Percentiles rank a stretch among this genome's conserved stretches.
Evolutionary conservation across 1,140 invertebrate genomes (phyloP).

Genomic region (Saxidomus purpurata): DNA sequence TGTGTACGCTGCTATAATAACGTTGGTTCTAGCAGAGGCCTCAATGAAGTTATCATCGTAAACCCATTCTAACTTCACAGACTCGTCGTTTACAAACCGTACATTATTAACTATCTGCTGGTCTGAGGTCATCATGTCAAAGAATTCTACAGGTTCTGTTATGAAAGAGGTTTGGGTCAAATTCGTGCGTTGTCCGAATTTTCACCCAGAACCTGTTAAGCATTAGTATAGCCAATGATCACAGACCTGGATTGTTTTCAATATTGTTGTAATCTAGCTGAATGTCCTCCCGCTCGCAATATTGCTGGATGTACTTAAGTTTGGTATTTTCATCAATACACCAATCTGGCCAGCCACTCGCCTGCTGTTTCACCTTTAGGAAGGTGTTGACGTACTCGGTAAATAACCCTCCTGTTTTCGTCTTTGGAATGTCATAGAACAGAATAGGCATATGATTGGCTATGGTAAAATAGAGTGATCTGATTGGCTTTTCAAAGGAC

Average conservation of each 20-base stretch:
- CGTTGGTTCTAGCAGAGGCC: not conserved
- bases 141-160: too few relatives aligned
- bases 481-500: not conserved
- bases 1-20: not conserved
- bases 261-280: constrained; percentile 81
- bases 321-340: constrained; percentile 47
- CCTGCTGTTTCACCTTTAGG: constrained; percentile 75
- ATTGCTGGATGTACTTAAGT: constrained; percentile 77
- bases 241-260: constrained; percentile 80
- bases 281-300: constrained; percentile 78
- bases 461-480: too few relatives aligned
- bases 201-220: constrained; percentile 13
- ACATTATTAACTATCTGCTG: too few relatives aligned
- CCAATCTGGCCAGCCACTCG: constrained; percentile 67
- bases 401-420: constrained; percentile 56
- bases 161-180: constrained; percentile 17
- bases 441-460: too few relatives aligned
- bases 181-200: constrained; percentile 15
- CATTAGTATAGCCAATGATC: constrained; percentile 66
- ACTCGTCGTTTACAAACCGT: too few relatives aligned
- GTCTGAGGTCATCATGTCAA: too few relatives aligned
- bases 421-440: not conserved
- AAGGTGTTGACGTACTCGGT: constrained; percentile 69
- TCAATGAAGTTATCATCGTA: not conserved
- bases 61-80: too few relatives aligned